A percentile compares a stretch with the other conserved stretches of the same genome.
phyloP scores from a whole-genome alignment of 2,888 invertebrate species.

The Hypolimnas misippus region DNA sequence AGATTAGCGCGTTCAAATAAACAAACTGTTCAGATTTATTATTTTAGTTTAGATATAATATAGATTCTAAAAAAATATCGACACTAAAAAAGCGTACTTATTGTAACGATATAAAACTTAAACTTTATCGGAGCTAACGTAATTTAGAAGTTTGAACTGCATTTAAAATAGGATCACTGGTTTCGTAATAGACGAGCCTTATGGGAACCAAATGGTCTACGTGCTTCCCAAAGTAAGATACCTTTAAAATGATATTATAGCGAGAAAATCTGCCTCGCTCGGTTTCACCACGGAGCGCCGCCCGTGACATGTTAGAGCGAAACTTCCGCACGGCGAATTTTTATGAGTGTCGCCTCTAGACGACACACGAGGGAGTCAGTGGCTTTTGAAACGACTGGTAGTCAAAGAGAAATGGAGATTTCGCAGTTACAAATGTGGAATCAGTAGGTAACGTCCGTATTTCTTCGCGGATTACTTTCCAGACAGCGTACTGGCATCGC shows the following conservation, averaged over 20 bases:
- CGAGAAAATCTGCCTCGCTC: constrained; percentile 53
- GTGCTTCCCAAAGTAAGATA: constrained; percentile 37
- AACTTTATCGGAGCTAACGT: constrained; percentile 17
- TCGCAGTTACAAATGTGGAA: constrained; percentile 80
- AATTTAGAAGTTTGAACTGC: constrained; percentile 30
- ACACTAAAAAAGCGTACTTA: too few relatives aligned
- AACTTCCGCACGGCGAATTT: constrained; percentile 76
- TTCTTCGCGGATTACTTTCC: constrained; percentile 79
- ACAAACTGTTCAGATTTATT: too few relatives aligned
- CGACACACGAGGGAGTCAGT: constrained; percentile 75
- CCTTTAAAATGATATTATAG: constrained; percentile 62
- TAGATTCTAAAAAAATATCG: too few relatives aligned
- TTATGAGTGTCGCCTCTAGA: constrained; percentile 75
- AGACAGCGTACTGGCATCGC: constrained; percentile 73
- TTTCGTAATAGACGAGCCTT: constrained; percentile 33
- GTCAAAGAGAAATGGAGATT: constrained; percentile 83
- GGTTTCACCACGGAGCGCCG: constrained; percentile 49
- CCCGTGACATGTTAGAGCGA: constrained; percentile 60
- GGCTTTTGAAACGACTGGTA: constrained; percentile 77
- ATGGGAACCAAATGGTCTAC: constrained; percentile 35
- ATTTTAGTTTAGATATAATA: too few relatives aligned
- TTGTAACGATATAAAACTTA: too few relatives aligned
- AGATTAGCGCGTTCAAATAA: too few relatives aligned
- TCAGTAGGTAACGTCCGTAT: constrained; percentile 75
- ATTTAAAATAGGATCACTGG: constrained; percentile 33